Evolutionary conservation across 2,113 vertebrate species (phyloP), one percentile per base, ranked within the genome.

Genomic region (Rhynchopsitta pachyrhyncha): DNA sequence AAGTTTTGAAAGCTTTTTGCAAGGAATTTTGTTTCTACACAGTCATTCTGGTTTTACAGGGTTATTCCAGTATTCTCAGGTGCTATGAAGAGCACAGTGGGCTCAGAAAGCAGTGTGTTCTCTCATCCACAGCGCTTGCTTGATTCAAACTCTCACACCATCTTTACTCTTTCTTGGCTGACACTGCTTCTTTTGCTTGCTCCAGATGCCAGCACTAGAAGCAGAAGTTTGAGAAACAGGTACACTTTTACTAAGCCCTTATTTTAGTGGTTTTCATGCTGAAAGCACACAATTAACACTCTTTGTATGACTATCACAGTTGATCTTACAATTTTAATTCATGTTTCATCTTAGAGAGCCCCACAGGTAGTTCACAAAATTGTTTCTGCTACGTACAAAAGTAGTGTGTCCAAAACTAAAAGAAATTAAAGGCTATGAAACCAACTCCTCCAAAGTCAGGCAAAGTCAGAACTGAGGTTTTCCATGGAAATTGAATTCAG

Each of bases 51-150:
- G 13, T 88, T 84, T 86, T 75, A 59, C 18, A 57, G 49, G 15
- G 50, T 24, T 20, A 37, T 75, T 68, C 29, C 55, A 24, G 19
- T 31, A 59, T 22, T 64, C 64, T 71, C 44, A 92, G 52, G 55
- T 27, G 39, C 27, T 44, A 6, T 1, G 0, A 86, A 64, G 76
- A 41, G 33, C 33, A 31, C 0, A 42, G n/a, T 0, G 4, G 27
- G 27, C 27, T 77, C 52, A 82, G 83, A 79, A 71, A 82, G 52
- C 42, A 2, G 1, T 3, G 12, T 0, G 1, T 42, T 81, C 1
- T 53, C 35, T 20, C 49, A 11, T n/a, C 87, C 22, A 75, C 77
- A 68, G 44, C 7, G 15, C 27, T 74, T 46, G 17, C 39, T 90
- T 50, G 14, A 84, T 22, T 49, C 90, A 78, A 42, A 53, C 52